These are phyloP conservation scores for Murina feae DNA, from an alignment of 2,113 vertebrate genomes.

Conservation along the genomic window DNA sequence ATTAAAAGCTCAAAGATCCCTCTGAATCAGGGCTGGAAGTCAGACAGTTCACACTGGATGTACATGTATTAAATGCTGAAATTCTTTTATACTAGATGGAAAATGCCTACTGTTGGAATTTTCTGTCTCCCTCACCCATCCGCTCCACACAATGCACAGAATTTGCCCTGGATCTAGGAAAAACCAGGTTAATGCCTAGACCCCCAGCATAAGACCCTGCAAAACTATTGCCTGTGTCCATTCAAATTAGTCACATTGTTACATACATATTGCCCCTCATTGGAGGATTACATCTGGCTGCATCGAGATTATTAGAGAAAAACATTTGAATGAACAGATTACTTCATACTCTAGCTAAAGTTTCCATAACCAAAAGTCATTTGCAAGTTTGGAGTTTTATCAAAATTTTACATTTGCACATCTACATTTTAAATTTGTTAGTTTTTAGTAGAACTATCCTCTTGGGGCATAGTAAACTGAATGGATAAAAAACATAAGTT, in stretches of 20 bases:
- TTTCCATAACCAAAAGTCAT: slow-evolving; percentile 1
- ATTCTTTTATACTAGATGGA: background rate
- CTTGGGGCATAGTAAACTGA: background rate
- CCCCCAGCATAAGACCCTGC: background rate
- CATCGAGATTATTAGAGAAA: background rate
- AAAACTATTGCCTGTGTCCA: background rate
- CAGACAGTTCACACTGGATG: background rate
- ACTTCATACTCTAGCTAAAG: background rate
- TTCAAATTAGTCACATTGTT: background rate
- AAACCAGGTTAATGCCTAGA: background rate
- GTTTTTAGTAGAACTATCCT: background rate
- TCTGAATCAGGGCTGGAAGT: background rate
- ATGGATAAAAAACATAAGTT: background rate
- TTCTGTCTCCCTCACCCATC: background rate
- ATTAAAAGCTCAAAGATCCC: background rate
- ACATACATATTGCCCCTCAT: background rate
- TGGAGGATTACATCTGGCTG: background rate
- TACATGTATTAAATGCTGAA: background rate
- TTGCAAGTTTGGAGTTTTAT: background rate
- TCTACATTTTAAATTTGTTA: background rate
- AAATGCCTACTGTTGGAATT: background rate
- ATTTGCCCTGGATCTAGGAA: background rate
- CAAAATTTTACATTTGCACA: slow-evolving; percentile 4
- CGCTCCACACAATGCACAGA: background rate
- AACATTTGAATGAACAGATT: background rate